phyloP scores from a whole-genome alignment of 35 echinoderm and acorn worm species.

The Ophioderma brevispina region DNA sequence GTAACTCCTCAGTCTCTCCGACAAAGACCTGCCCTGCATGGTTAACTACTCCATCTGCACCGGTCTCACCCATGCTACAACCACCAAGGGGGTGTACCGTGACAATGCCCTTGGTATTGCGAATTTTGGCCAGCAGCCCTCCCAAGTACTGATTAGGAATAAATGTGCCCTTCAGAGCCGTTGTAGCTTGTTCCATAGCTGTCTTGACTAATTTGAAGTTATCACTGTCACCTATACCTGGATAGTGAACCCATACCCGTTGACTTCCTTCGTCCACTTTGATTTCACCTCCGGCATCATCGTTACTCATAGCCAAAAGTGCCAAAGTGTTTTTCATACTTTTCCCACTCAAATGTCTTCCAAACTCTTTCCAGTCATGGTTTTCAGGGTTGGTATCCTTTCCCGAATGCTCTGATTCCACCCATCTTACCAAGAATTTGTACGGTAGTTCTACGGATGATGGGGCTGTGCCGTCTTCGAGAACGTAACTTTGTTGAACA shows the following conservation, averaged over 20 bases:
- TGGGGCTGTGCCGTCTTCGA: constrained; percentile 65
- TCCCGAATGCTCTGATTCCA: not conserved
- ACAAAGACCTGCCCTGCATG: constrained; percentile 66
- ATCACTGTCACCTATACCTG: constrained; percentile 34
- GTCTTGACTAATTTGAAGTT: constrained; percentile 52
- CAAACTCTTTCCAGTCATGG: constrained; percentile 57
- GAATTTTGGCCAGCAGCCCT: constrained; percentile 10
- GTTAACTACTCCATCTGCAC: constrained; percentile 52
- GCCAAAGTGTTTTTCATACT: constrained; percentile 71
- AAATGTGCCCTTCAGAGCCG: constrained; percentile 17
- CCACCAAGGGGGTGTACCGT: constrained; percentile 40
- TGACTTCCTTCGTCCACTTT: constrained; percentile 26
- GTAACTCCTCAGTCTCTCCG: constrained; percentile 45
- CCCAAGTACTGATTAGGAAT: constrained; percentile 27
- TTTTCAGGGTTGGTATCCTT: constrained; percentile 66
- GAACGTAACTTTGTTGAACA: constrained; percentile 55
- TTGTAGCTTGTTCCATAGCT: constrained; percentile 15
- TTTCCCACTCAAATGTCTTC: constrained; percentile 47
- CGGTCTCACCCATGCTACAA: constrained; percentile 36
- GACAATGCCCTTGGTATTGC: constrained; percentile 9
- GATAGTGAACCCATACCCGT: constrained; percentile 49
- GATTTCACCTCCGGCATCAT: constrained; percentile 42
- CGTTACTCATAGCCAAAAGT: constrained; percentile 70
- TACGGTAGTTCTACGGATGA: constrained; percentile 20
- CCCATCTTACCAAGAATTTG: constrained; percentile 46